phyloP scores from a whole-genome alignment of 2,113 vertebrate species.

The Otocyon megalotis region DNA sequence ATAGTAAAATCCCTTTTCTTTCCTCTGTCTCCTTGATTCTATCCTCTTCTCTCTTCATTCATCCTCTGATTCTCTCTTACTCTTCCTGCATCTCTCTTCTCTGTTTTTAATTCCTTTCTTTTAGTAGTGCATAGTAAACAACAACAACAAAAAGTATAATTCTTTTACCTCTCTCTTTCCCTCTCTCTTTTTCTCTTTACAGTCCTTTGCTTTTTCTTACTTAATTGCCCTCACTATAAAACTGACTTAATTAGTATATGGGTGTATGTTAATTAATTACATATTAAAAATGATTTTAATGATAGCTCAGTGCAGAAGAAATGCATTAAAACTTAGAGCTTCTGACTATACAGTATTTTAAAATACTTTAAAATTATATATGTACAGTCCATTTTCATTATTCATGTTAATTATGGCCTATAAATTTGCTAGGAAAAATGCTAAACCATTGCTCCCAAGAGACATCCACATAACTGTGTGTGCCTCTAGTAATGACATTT shows the following conservation, averaged over 20 bases:
- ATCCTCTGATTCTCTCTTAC: background rate
- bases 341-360: background rate
- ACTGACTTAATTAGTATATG: background rate
- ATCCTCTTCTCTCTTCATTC: background rate
- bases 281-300: slow-evolving; percentile 19
- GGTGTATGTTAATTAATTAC: background rate
- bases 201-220: background rate
- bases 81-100: background rate
- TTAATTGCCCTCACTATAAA: background rate
- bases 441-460: background rate
- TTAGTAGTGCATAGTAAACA: background rate
- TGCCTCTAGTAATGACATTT: background rate
- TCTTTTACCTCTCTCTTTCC: background rate
- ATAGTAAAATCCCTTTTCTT: background rate
- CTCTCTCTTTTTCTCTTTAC: background rate
- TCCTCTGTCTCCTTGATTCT: background rate
- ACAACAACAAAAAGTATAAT: background rate
- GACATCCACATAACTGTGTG: background rate
- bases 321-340: background rate
- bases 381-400: background rate
- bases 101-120: background rate
- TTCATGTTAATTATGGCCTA: background rate
- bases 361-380: background rate
- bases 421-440: background rate
- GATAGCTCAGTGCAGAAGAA: background rate